Evolutionary conservation across 1,140 invertebrate species (phyloP).

Genomic region (Sycobia sp.): DNA sequence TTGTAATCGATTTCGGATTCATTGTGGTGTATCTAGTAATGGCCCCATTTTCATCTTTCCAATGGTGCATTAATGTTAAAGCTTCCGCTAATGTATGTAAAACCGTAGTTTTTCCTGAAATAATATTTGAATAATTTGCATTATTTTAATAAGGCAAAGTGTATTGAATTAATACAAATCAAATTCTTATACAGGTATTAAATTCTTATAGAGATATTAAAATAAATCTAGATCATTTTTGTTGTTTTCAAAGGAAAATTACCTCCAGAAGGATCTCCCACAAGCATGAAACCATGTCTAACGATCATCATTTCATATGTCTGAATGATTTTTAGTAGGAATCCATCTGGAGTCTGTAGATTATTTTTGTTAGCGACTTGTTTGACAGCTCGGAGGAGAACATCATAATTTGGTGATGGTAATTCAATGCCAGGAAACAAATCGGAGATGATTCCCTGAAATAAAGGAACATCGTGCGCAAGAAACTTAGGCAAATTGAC

Average conservation of each 20-base stretch:
- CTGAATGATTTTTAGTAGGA: slow-evolving; percentile 76
- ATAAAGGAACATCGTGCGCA: slow-evolving; percentile 85
- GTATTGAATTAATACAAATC: background rate
- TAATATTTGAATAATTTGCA: background rate
- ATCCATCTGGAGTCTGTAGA: slow-evolving; percentile 74
- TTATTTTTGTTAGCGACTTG: slow-evolving; percentile 67
- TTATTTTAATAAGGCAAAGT: background rate
- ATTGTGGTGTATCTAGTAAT: slow-evolving; percentile 77
- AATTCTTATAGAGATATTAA: background rate
- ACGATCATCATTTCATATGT: slow-evolving; percentile 87
- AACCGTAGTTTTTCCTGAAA: slow-evolving; percentile 68
- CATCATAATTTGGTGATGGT: slow-evolving; percentile 75
- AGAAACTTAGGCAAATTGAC: slow-evolving; percentile 94
- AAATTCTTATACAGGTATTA: background rate
- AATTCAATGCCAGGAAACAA: slow-evolving; percentile 82
- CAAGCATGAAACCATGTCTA: slow-evolving; percentile 84
- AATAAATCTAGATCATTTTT: background rate
- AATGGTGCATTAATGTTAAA: slow-evolving; percentile 71
- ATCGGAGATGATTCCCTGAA: slow-evolving; percentile 90
- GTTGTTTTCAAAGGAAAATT: background rate
- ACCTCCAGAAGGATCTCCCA: slow-evolving; percentile 68
- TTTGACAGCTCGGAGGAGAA: slow-evolving; percentile 66
- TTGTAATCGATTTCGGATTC: slow-evolving; percentile 91
- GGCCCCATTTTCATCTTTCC: slow-evolving; percentile 61
- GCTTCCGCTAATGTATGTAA: slow-evolving; percentile 72